Evolutionary conservation across 2,113 vertebrate genomes (phyloP).

Genomic region (Anolis carolinensis): DNA sequence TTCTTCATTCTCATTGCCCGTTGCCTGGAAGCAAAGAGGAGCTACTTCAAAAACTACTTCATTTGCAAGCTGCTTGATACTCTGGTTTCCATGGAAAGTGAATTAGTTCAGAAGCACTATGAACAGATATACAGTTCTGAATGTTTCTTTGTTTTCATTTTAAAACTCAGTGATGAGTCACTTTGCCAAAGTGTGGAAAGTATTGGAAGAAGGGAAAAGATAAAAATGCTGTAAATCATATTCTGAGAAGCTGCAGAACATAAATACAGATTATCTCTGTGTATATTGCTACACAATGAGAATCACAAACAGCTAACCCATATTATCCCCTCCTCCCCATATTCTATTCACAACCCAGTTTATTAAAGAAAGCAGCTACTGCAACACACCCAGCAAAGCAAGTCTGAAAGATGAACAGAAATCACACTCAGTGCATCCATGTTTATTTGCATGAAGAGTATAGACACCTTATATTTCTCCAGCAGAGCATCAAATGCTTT

Average conservation of each 20-base stretch:
- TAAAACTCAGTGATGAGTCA: background rate
- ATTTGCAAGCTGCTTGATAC: background rate
- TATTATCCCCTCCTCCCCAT: background rate
- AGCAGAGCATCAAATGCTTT: constrained; percentile 4
- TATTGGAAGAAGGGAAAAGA: background rate
- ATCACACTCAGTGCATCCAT: background rate
- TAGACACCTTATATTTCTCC: background rate
- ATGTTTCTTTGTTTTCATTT: background rate
- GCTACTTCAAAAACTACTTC: background rate
- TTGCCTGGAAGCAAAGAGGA: background rate
- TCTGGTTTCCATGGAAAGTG: background rate
- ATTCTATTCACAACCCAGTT: background rate
- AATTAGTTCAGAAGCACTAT: background rate
- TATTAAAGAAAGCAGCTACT: background rate
- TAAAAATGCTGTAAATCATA: background rate
- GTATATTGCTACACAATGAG: too few species aligned
- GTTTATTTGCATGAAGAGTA: background rate
- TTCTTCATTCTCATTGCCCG: background rate
- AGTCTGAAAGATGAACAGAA: background rate
- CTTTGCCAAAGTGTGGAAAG: background rate
- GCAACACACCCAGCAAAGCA: background rate
- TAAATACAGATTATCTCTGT: background rate
- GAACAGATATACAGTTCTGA: background rate
- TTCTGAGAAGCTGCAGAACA: background rate
- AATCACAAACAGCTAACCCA: background rate